Evolutionary conservation across 2,888 invertebrate species (phyloP).

Genomic region (Pristionchus maxplancki): DNA sequence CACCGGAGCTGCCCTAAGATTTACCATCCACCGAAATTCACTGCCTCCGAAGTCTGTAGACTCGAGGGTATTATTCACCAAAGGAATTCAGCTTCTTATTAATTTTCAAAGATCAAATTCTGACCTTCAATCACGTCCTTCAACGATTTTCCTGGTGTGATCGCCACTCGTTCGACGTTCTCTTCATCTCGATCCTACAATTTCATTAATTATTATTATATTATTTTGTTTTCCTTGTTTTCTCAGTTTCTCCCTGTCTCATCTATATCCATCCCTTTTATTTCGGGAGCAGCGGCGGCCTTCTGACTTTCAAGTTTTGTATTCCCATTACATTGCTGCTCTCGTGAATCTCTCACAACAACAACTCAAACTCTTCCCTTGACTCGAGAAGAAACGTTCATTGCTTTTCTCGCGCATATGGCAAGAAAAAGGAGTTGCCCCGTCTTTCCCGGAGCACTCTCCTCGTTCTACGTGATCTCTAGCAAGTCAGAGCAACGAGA

Average conservation of each 20-base stretch:
- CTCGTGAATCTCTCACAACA: background rate
- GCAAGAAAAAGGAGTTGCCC: background rate
- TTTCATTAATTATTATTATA: background rate
- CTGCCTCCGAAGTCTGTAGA: background rate
- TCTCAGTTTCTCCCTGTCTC: background rate
- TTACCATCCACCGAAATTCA: background rate
- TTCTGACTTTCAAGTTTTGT: slow-evolving; percentile 23
- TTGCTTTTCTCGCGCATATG: slow-evolving; percentile 32
- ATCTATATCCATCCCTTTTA: background rate
- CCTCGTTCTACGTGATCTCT: background rate
- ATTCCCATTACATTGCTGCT: slow-evolving; percentile 1
- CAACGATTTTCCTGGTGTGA: slow-evolving; percentile 1
- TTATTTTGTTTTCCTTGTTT: background rate
- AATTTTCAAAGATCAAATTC: too few species aligned
- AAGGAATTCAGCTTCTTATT: too few species aligned
- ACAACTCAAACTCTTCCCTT: background rate
- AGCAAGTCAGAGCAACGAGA: background rate
- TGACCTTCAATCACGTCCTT: slow-evolving; percentile 48
- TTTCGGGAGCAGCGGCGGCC: background rate
- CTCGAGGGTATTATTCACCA: too few species aligned
- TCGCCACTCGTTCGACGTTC: slow-evolving; percentile 50
- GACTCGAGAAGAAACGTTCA: slow-evolving; percentile 30
- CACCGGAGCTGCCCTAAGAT: background rate
- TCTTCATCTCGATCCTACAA: slow-evolving; percentile 50
- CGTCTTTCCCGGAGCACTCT: background rate